Evolutionary conservation across 2,888 invertebrate species (phyloP).

Genomic region (Xestia sexstrigata): DNA sequence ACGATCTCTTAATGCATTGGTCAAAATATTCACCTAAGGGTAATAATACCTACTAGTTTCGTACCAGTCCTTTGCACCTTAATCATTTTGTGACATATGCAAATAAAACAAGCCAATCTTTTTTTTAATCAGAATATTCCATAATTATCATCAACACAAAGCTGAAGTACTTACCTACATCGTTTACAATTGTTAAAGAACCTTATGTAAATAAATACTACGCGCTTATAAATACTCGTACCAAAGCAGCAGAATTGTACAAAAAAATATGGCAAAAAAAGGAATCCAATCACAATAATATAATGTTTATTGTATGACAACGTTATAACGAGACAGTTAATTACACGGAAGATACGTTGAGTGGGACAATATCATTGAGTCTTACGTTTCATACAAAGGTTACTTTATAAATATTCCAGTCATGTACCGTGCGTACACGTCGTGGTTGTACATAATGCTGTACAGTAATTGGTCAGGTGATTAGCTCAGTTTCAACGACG

Average conservation of each 20-base stretch:
- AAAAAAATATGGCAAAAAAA: constrained; percentile 46
- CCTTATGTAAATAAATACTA: constrained; percentile 17
- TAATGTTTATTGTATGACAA: constrained; percentile 61
- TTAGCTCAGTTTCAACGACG: constrained; percentile 74
- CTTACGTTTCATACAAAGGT: constrained; percentile 68
- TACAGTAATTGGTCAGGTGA: constrained; percentile 74
- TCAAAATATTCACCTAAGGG: background rate
- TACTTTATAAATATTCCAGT: constrained; percentile 73
- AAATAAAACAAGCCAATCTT: background rate
- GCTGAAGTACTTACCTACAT: background rate
- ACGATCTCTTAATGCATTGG: background rate
- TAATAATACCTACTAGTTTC: too few species aligned
- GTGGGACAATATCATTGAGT: constrained; percentile 70
- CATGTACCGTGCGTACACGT: constrained; percentile 69
- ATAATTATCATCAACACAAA: background rate
- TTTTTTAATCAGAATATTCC: background rate
- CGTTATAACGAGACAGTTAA: constrained; percentile 68
- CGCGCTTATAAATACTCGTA: constrained; percentile 7
- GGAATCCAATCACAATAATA: constrained; percentile 56
- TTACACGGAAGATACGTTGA: constrained; percentile 73
- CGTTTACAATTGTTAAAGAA: background rate
- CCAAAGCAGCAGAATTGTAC: constrained; percentile 28
- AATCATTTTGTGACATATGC: background rate
- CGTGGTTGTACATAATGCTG: constrained; percentile 71
- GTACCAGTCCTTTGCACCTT: background rate